Percentiles rank a stretch among this genome's conserved stretches.
Evolutionary conservation across 1,140 invertebrate genomes (phyloP).

Genomic region (Saxidomus purpurata): DNA sequence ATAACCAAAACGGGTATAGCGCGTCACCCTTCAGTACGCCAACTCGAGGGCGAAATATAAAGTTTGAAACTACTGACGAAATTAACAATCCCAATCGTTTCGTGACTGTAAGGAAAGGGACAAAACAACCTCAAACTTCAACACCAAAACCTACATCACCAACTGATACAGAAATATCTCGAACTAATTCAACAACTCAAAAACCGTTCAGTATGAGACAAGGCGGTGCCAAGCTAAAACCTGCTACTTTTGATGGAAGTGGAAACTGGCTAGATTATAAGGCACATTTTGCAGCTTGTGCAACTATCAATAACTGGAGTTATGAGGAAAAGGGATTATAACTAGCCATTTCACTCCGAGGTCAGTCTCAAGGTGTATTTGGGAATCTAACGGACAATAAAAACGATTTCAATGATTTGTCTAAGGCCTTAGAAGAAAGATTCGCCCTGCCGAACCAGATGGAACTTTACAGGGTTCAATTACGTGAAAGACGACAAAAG

Average conservation of each 20-base stretch:
- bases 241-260: conserved; percentile 58
- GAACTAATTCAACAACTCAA: neutral
- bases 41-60: too few relatives aligned
- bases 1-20: too few relatives aligned
- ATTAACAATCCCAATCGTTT: too few relatives aligned
- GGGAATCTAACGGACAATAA: neutral
- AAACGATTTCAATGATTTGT: neutral
- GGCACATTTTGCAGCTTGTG: conserved; percentile 50
- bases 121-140: too few relatives aligned
- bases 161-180: too few relatives aligned
- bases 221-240: conserved; percentile 16
- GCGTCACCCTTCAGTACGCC: too few relatives aligned
- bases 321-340: conserved; percentile 14
- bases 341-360: conserved; percentile 7
- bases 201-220: neutral
- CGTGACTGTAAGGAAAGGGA: too few relatives aligned
- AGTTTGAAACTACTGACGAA: too few relatives aligned
- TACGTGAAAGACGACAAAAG: conserved; percentile 64
- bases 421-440: conserved; percentile 44
- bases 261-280: conserved; percentile 31
- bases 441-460: conserved; percentile 64
- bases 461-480: conserved; percentile 59
- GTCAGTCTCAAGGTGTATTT: conserved; percentile 49
- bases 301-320: conserved; percentile 23
- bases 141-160: too few relatives aligned